Base-by-base conservation (phyloP, 1,140 invertebrate genomes). In the Caenorhabditis inopinata region DNA sequence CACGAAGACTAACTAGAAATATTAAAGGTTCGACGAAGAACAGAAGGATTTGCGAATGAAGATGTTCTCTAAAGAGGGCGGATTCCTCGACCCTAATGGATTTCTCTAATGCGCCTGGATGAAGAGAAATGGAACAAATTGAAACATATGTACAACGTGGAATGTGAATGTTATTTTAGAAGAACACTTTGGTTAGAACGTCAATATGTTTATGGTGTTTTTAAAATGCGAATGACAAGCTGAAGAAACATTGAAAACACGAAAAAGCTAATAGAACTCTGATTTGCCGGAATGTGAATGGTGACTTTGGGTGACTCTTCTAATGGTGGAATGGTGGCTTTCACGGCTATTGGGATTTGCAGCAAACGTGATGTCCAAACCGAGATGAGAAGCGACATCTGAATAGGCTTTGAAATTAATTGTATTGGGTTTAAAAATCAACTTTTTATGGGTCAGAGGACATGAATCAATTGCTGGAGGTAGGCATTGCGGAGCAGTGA, bases 391-490 rank as follows among this genome's bases (percentile, higher is more conserved):
- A 47, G 47, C 49, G 32, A n/a, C 76, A 78, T 58, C 76, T 51
- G 21, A 53, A n/a, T n/a, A n/a, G n/a, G n/a, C n/a, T n/a, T n/a
- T n/a, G n/a, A n/a, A 42, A 7, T 42, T 42, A 42, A 42, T 42
- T 42, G n/a, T n/a, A n/a, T n/a, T n/a, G n/a, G n/a, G n/a, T 42
- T 42, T 7, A 18, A 68, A 11, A 38, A 0, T 23, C 32, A 38
- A 68, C 58, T 68, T 68, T 5, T 68, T 68, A 38, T 78, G 76
- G 42, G 51, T 78, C 76, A 78, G 29, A n/a, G 76, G 76, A 46
- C 76, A 78, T 1, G 76, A 78, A 62, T 78, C 76, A 23, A 53
- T 58, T 42, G 29, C 76, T 27, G 76, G 76, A 62, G 76, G 76
- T 45, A 68, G 29, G 47, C 76, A 78, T 68, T 78, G 62, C 42